phyloP scores from a whole-genome alignment of 2,888 invertebrate species.

The Parasteatoda lunata region DNA sequence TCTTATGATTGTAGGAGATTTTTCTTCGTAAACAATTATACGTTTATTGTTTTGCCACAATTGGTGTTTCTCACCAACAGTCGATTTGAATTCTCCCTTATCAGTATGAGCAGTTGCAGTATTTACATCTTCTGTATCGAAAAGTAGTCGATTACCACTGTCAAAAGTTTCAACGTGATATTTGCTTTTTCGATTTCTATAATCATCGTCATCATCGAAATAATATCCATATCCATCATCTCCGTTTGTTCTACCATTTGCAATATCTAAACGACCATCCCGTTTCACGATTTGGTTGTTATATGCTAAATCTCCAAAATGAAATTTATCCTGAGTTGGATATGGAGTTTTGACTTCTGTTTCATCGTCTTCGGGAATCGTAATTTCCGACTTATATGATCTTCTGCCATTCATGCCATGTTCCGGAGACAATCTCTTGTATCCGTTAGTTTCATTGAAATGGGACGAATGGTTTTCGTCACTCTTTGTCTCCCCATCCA shows the following conservation, averaged over 20 bases:
- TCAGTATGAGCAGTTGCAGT: slow-evolving; percentile 44
- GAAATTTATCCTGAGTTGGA: slow-evolving; percentile 36
- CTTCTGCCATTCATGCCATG: slow-evolving; percentile 3
- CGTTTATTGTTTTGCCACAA: slow-evolving; percentile 63
- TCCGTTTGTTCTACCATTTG: neutral
- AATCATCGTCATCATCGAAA: slow-evolving; percentile 35
- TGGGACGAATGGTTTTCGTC: slow-evolving; percentile 4
- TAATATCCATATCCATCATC: slow-evolving; percentile 24
- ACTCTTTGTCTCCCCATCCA: slow-evolving; percentile 15
- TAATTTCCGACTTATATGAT: slow-evolving; percentile 52
- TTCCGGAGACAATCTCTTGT: neutral
- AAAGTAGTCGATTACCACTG: slow-evolving; percentile 57
- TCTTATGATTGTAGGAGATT: slow-evolving; percentile 42
- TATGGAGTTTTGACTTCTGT: slow-evolving; percentile 57
- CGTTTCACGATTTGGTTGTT: slow-evolving; percentile 31
- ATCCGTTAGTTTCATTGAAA: neutral
- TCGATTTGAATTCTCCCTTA: slow-evolving; percentile 58
- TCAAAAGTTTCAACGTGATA: slow-evolving; percentile 63
- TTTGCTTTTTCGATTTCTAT: slow-evolving; percentile 35
- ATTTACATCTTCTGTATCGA: slow-evolving; percentile 50
- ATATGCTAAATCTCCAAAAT: slow-evolving; percentile 38
- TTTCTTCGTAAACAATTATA: slow-evolving; percentile 55
- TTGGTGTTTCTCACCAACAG: slow-evolving; percentile 62
- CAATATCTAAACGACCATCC: slow-evolving; percentile 4
- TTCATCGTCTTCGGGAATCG: slow-evolving; percentile 45